Base-by-base conservation (phyloP, 2,888 invertebrate species). In the Drosophila prostipennis region DNA sequence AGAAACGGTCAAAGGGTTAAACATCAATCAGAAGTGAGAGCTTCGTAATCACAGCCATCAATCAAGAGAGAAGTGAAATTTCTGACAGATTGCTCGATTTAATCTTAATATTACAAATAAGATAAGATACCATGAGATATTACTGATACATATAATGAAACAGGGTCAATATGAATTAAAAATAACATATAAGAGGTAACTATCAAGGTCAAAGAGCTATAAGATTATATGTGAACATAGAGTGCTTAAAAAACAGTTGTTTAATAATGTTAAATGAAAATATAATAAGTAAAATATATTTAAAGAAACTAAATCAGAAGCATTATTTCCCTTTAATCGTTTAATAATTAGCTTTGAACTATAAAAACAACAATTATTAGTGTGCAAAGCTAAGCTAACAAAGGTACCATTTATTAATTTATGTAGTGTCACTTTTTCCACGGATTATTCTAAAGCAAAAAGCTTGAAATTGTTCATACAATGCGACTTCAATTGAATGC, bases 401-500 rank as follows among this genome's bases (percentile, higher is more conserved):
- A 29, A 7, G 7, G 34, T 4, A 11, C 11, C 11, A 34, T 34
- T 34, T 34, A 34, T 34, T 11, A 34, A 34, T 11, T 11, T 11
- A 37, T 11, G 11, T 52, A 23, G 37, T 37, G 23, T 7, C 14
- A 37, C 39, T 14, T 34, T 19, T n/a, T n/a, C 10, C 37, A n/a
- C 13, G n/a, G n/a, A n/a, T 51, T 49, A 42, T 42, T 42, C 42
- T 10, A 11, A 19, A 5, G 19, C 13, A 19, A 42, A 42, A 19
- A 19, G 19, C 42, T 19, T 42, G 19, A 42, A 42, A 51, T 34
- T 37, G 32, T 45, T 45, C 43, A 51, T 36, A 45, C 64, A 64
- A 45, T 64, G 64, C 49, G 23, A 51, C 39, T 52, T 53, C 45
- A 65, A 65, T 65, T 65, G 34, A 65, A 65, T 64, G 64, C 39